Percentiles rank a stretch among this genome's conserved stretches.
Conservation (phyloP, 2,113 vertebrate species). For the Trinectes maculatus region DNA sequence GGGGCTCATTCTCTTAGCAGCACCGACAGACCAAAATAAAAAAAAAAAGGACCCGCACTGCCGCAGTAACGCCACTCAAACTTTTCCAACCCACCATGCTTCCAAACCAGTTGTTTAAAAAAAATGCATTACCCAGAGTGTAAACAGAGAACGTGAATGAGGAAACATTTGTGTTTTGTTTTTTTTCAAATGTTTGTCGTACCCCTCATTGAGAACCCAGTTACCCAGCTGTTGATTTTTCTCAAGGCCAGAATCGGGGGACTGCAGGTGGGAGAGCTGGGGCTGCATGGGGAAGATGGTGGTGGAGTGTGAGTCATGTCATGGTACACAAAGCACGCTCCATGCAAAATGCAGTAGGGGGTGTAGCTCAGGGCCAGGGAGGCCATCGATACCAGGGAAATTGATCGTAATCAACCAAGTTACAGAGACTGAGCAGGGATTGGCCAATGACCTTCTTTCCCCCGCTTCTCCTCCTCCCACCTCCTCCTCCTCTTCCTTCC, state of each 20-base stretch:
- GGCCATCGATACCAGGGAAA: constrained; percentile 85
- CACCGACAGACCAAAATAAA: constrained; percentile 25
- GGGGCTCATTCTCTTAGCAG: constrained; percentile 53
- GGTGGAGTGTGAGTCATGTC: constrained; percentile 74
- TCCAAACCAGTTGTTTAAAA: constrained; percentile 29
- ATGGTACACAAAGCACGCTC: constrained; percentile 83
- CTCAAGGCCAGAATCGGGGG: constrained; percentile 60
- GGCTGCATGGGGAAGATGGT: constrained; percentile 21
- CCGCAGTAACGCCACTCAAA: constrained; percentile 65
- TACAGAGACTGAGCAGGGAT: constrained; percentile 80
- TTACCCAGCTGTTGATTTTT: constrained; percentile 63
- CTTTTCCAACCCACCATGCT: constrained; percentile 54
- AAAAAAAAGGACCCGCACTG: constrained; percentile 38
- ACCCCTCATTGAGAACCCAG: constrained; percentile 23
- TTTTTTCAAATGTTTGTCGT: no score
- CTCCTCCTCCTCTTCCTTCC: constrained; percentile 34
- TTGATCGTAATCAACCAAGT: constrained; percentile 87
- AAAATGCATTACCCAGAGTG: constrained; percentile 44
- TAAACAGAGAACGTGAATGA: constrained; percentile 13
- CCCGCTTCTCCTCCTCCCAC: constrained; percentile 48
- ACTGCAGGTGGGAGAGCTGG: constrained; percentile 60
- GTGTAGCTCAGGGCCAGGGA: constrained; percentile 82
- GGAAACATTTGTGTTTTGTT: constrained; percentile 32
- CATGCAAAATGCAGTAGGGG: constrained; percentile 81
- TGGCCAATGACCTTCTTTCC: constrained; percentile 67